Base-by-base conservation (phyloP, 2,113 vertebrate species). In the Gallinago jamesoni region DNA sequence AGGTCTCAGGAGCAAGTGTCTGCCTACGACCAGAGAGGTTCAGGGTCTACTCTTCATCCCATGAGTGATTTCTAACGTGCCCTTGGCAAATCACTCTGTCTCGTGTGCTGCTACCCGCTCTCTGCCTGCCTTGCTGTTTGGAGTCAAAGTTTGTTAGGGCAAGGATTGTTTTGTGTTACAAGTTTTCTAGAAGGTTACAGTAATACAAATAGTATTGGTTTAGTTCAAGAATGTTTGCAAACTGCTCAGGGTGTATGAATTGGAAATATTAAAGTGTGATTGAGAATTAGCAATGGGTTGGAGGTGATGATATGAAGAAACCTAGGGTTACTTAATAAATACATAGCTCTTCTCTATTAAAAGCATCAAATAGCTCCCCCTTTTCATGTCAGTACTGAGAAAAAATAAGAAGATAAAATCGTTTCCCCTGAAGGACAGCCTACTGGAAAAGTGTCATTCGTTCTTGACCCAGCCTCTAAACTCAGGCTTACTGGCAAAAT, bases 391-490 rank as follows among this genome's bases (percentile, higher is more conserved):
- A 91, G 84, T 56, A 47, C 56, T 10, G 55, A 86, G 77, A 90
- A 92, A 37, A 79, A 96, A 93, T 15, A 76, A 66, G 59, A 33
- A 82, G 94, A 83, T 84, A 91, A 93, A 93, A 97, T 89, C 43
- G 80, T 91, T 97, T 97, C 82, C 97, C 93, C 93, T 70, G 81
- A 96, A 97, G 97, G 96, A 97, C 94, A 97, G 95, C 84, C 95
- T 91, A 60, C 84, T 93, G 96, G 62, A 79, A 52, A 90, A 90
- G 95, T 97, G 96, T 97, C 98, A 97, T 74, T 97, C 47, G 43
- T 60, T 95, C 93, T 84, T 97, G 97, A 97, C 97, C 98, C 95
- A 96, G 95, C 94, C 93, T 96, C 93, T 96, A 90, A 93, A 97
- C 97, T 95, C 97, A 95, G 94, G 97, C 96, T 97, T 96, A 90